phyloP scores from a whole-genome alignment of 2,888 invertebrate genomes.

The Smittia aterrima region DNA sequence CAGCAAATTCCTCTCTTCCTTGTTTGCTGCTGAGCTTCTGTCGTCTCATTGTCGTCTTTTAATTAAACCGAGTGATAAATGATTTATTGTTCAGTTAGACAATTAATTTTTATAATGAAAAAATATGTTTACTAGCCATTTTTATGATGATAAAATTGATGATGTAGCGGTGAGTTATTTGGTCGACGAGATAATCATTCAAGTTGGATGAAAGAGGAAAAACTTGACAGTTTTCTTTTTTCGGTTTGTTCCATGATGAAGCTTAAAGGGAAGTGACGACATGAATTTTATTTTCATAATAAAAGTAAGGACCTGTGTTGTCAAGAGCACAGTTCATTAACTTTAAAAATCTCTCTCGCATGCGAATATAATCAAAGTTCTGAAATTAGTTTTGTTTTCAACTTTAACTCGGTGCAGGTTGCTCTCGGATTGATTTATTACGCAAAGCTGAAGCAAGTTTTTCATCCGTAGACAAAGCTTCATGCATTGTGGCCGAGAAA shows the following conservation, averaged over 20 bases:
- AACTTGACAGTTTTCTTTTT: neutral
- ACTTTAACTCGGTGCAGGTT: neutral
- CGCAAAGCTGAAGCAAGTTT: neutral
- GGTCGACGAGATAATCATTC: constrained; percentile 33
- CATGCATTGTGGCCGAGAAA: neutral
- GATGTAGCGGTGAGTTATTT: constrained; percentile 36
- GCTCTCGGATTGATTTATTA: neutral
- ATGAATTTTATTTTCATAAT: neutral
- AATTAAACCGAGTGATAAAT: constrained; percentile 42
- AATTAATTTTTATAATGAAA: constrained; percentile 41
- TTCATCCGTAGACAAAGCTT: neutral
- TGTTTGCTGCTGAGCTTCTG: neutral
- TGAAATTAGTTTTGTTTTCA: too few species aligned
- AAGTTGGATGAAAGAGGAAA: constrained; percentile 5
- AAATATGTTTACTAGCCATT: constrained; percentile 35
- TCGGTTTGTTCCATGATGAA: neutral
- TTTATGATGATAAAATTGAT: constrained; percentile 41
- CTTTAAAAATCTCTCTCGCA: too few species aligned
- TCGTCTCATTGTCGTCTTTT: constrained; percentile 32
- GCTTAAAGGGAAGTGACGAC: neutral
- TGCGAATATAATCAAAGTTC: too few species aligned
- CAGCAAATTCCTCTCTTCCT: constrained; percentile 22
- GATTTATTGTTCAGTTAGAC: constrained; percentile 41
- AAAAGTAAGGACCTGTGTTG: too few species aligned
- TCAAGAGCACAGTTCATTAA: too few species aligned